Evolutionary conservation across 1,140 invertebrate genomes (phyloP), one percentile per base, ranked within the genome.

Genomic region (Arctopsyche grandis): DNA sequence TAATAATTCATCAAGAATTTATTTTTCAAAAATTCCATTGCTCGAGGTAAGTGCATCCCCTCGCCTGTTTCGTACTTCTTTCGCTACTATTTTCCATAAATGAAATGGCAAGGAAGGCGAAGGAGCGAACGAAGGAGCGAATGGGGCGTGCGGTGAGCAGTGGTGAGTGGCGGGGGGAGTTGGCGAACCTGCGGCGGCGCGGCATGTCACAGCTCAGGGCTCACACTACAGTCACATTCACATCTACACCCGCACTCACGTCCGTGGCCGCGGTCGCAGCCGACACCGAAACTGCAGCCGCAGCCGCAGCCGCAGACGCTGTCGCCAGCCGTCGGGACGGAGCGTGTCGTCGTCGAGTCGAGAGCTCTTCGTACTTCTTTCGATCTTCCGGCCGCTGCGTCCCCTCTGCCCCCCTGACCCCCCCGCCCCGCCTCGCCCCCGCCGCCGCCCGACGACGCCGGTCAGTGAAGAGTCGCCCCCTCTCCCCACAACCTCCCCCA

Each of bases 151-250:
- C 29, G 7, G n/a, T n/a, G n/a, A n/a, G n/a, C n/a, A n/a, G n/a
- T n/a, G 29, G 29, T 7, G 29, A 38, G 29, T 38, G 29, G 29
- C 29, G 16, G 12, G 10, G 3, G 46, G 14, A 12, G 71, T 52
- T 46, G 71, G 22, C 71, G n/a, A 16, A 12, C n/a, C 19, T 29
- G 71, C 46, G 48, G 44, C 48, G 46, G 52, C 52, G 52, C 71
- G 46, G 70, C 21, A 38, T 48, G 70, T 22, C 70, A 52, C 46
- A 24, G 9, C 19, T 14, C n/a, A n/a, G n/a, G n/a, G n/a, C n/a
- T n/a, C n/a, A n/a, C n/a, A n/a, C n/a, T n/a, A n/a, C n/a, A n/a
- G 69, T 4, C 69, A 24, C 63, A 21, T 24, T 5, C 58, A 24
- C 63, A 22, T 7, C 29, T 46, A 7, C n/a, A n/a, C n/a, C n/a